Evolutionary conservation across 2,113 vertebrate species (phyloP).

Genomic region (Coregonus clupeaformis): DNA sequence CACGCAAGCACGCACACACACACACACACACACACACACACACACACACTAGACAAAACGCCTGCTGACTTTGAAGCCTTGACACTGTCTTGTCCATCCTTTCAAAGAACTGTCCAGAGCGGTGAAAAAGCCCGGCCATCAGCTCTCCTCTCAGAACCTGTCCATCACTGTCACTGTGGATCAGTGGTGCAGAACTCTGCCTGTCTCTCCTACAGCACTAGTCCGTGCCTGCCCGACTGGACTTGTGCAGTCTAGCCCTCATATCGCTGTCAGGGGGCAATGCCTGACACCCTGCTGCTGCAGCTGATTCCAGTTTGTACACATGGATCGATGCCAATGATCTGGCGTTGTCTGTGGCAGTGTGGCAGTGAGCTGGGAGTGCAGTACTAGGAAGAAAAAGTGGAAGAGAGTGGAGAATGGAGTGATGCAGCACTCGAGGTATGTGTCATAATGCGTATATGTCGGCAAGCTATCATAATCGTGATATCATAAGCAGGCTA

Average conservation of each 20-base stretch:
- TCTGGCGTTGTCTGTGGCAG: constrained; percentile 35
- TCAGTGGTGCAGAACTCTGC: constrained; percentile 75
- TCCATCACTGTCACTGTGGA: constrained; percentile 76
- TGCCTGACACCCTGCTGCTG: constrained; percentile 63
- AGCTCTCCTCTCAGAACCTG: constrained; percentile 72
- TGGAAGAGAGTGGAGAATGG: neutral
- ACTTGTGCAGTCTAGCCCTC: constrained; percentile 62
- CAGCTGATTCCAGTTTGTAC: constrained; percentile 66
- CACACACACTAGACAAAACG: constrained; percentile 14
- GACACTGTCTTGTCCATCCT: constrained; percentile 71
- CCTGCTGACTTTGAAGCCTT: constrained; percentile 58
- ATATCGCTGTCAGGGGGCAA: constrained; percentile 67
- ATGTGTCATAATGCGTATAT: constrained; percentile 30
- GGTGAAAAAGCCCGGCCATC: constrained; percentile 67
- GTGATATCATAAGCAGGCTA: neutral
- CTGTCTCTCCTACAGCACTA: constrained; percentile 58
- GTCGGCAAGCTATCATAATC: neutral
- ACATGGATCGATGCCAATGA: constrained; percentile 59
- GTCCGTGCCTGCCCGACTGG: constrained; percentile 56
- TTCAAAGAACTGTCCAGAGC: constrained; percentile 69
- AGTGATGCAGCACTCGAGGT: constrained; percentile 49
- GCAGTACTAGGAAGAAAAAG: constrained; percentile 33
- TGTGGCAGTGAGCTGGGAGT: constrained; percentile 39
- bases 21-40: neutral
- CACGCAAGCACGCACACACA: neutral